Conservation (phyloP, 2,113 vertebrate species). For the Desmodus rotundus region DNA sequence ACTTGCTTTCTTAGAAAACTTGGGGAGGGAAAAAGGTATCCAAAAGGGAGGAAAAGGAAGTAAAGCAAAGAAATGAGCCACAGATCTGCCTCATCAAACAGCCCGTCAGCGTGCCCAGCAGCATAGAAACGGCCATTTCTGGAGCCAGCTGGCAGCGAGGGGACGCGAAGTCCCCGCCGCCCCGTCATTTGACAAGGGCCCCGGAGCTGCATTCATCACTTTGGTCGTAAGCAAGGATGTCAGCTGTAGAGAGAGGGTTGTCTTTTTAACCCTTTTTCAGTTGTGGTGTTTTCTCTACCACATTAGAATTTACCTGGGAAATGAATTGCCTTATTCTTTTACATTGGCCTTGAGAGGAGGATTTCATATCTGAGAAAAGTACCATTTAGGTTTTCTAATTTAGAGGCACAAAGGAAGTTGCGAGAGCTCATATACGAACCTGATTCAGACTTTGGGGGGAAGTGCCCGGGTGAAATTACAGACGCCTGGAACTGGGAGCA, state of each 20-base stretch:
- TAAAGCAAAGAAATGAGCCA: conserved; percentile 5
- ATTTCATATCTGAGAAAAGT: conserved; percentile 66
- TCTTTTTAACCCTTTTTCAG: conserved; percentile 30
- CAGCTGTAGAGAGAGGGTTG: neutral
- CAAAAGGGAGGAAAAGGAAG: neutral
- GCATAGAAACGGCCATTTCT: neutral
- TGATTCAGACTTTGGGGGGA: conserved; percentile 24
- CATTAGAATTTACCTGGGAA: conserved; percentile 53
- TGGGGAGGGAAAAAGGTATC: neutral
- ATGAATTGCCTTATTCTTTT: conserved; percentile 79
- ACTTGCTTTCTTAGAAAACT: neutral
- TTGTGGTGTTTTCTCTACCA: conserved; percentile 2
- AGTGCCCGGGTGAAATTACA: conserved; percentile 64
- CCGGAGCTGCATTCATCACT: neutral
- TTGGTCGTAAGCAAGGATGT: neutral
- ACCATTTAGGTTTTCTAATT: conserved; percentile 79
- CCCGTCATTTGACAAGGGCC: neutral
- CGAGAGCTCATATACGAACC: conserved; percentile 27
- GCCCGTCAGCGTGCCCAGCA: neutral
- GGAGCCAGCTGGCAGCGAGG: neutral
- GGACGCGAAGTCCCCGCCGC: neutral
- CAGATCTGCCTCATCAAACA: neutral
- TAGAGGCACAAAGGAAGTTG: conserved; percentile 74
- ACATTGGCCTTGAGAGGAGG: conserved; percentile 64
- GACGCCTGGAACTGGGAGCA: conserved; percentile 56